Percentiles rank a stretch among this genome's conserved stretches.
phyloP scores from a whole-genome alignment of 1,140 invertebrate species.

The Drosophila pandora region DNA sequence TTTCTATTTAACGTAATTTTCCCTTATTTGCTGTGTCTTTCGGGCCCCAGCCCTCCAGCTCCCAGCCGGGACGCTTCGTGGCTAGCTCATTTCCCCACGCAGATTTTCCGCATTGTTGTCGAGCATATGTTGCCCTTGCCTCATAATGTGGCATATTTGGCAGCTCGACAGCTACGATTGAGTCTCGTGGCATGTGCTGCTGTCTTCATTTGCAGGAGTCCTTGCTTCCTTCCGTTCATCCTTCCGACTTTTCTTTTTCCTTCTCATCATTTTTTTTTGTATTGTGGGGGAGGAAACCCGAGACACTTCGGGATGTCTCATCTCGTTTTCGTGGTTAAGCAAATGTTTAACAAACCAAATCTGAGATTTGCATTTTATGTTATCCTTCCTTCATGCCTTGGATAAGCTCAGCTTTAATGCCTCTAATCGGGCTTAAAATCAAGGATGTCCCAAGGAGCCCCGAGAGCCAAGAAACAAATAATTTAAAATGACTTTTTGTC shows the following conservation, averaged over 20 bases:
- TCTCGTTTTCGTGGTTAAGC: constrained; percentile 77
- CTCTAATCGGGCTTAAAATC: constrained; percentile 75
- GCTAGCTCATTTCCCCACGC: constrained; percentile 60
- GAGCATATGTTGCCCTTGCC: constrained; percentile 78
- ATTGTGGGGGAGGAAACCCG: neutral
- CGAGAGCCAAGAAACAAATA: constrained; percentile 25
- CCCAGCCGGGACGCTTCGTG: neutral
- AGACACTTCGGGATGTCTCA: constrained; percentile 45
- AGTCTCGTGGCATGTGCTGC: constrained; percentile 50
- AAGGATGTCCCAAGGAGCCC: constrained; percentile 29
- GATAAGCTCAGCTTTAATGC: constrained; percentile 72
- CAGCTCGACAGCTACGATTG: constrained; percentile 48
- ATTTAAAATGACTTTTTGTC: constrained; percentile 42
- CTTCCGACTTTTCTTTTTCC: constrained; percentile 30
- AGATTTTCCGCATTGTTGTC: constrained; percentile 56
- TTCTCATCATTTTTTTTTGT: constrained; percentile 28
- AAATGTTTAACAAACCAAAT: constrained; percentile 82
- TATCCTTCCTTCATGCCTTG: constrained; percentile 51
- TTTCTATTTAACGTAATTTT: constrained; percentile 83
- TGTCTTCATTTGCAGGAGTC: constrained; percentile 64
- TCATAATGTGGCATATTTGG: constrained; percentile 76
- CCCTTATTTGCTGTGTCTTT: constrained; percentile 70
- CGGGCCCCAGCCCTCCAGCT: constrained; percentile 1
- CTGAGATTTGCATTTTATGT: constrained; percentile 79
- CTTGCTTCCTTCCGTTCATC: constrained; percentile 39